phyloP scores from a whole-genome alignment of 2,113 vertebrate species.

The Chloroceryle aenea region DNA sequence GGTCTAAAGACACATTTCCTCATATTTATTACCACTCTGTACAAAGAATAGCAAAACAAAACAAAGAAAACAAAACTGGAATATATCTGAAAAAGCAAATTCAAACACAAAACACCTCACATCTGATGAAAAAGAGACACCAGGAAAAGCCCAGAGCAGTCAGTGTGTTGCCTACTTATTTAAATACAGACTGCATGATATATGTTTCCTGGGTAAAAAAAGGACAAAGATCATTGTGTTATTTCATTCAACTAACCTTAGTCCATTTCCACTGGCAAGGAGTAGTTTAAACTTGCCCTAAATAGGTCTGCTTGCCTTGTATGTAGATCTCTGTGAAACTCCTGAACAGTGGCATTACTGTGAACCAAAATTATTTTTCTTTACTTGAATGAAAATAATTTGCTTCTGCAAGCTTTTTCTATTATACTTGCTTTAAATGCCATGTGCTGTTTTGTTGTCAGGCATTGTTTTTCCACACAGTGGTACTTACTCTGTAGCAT shows the following conservation, averaged over 20 bases:
- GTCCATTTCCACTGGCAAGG: neutral
- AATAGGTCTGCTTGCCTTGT: neutral
- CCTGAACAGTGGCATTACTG: neutral
- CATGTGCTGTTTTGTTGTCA: neutral
- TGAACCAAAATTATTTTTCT: constrained; percentile 10
- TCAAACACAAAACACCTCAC: neutral
- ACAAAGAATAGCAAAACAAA: neutral
- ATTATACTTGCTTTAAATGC: neutral
- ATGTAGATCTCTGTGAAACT: constrained; percentile 15
- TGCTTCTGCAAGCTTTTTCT: constrained; percentile 4
- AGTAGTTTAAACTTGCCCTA: neutral
- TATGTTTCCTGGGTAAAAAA: neutral
- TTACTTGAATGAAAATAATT: constrained; percentile 5
- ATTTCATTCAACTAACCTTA: constrained; percentile 16
- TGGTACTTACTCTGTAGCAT: neutral
- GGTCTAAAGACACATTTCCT: neutral
- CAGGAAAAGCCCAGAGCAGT: neutral
- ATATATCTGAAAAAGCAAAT: neutral
- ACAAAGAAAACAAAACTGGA: neutral
- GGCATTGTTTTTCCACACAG: neutral
- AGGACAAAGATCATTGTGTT: neutral
- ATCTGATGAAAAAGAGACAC: neutral
- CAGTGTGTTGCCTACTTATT: neutral
- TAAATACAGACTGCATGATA: neutral
- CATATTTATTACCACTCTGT: neutral